phyloP scores from a whole-genome alignment of 2,888 invertebrate species.

The Ophioninae sp. region DNA sequence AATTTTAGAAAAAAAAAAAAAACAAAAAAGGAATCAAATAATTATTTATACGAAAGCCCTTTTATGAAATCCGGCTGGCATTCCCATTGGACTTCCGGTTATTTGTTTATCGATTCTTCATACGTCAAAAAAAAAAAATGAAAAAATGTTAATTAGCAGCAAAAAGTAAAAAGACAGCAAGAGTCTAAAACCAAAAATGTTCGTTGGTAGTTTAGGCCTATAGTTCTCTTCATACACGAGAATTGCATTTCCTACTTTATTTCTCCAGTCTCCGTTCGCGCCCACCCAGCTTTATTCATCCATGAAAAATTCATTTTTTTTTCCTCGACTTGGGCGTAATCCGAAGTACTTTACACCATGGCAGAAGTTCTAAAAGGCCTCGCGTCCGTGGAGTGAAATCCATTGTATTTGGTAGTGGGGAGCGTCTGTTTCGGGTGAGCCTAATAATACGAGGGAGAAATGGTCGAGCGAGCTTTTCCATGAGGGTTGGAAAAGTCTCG shows the following conservation, averaged over 20 bases:
- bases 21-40: no score
- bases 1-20: no score
- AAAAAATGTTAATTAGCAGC: background rate
- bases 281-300: background rate
- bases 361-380: conserved; percentile 12
- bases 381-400: background rate
- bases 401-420: conserved; percentile 25
- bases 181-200: background rate
- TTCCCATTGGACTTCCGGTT: conserved; percentile 13
- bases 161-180: background rate
- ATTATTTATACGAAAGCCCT: no score
- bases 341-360: background rate
- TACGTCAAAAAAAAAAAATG: background rate
- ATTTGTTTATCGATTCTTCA: background rate
- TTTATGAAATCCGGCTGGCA: no score
- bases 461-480: conserved; percentile 25
- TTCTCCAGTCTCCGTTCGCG: background rate
- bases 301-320: conserved; percentile 14
- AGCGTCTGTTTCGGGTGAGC: conserved; percentile 30
- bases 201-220: background rate
- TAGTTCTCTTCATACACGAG: background rate
- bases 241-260: background rate
- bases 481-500: conserved; percentile 57
- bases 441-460: conserved; percentile 54
- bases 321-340: conserved; percentile 4